Percentiles rank a stretch among this genome's conserved stretches.
These are phyloP conservation scores for Psammodynastes pulverulentus DNA, from an alignment of 2,113 vertebrate species.

Conservation along the genomic window DNA sequence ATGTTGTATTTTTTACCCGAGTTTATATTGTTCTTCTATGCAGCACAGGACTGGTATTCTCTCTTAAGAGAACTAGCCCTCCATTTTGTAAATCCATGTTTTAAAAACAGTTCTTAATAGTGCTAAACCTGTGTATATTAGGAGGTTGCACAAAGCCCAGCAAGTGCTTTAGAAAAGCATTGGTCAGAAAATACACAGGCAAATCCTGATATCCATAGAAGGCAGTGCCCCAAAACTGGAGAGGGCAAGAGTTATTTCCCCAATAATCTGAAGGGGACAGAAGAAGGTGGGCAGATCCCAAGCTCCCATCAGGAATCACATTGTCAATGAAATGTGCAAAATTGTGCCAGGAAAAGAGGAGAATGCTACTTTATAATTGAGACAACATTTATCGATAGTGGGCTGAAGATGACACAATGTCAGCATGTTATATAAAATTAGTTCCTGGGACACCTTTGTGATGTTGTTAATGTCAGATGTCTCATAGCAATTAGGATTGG, in stretches of 20 bases:
- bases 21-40: background rate
- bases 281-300: background rate
- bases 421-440: background rate
- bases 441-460: background rate
- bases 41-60: background rate
- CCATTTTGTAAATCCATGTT: background rate
- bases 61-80: background rate
- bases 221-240: background rate
- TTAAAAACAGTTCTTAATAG: background rate
- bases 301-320: background rate
- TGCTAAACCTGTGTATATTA: background rate
- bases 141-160: background rate
- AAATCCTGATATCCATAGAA: background rate
- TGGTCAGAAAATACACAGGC: background rate
- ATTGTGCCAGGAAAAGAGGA: background rate
- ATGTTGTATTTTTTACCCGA: background rate
- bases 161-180: background rate
- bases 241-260: background rate
- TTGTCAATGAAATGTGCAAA: background rate
- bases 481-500: background rate
- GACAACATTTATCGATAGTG: background rate
- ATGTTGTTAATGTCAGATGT: background rate
- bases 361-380: background rate
- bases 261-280: background rate
- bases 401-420: background rate